phyloP scores from a whole-genome alignment of 2,113 vertebrate genomes.

The Scomber japonicus region DNA sequence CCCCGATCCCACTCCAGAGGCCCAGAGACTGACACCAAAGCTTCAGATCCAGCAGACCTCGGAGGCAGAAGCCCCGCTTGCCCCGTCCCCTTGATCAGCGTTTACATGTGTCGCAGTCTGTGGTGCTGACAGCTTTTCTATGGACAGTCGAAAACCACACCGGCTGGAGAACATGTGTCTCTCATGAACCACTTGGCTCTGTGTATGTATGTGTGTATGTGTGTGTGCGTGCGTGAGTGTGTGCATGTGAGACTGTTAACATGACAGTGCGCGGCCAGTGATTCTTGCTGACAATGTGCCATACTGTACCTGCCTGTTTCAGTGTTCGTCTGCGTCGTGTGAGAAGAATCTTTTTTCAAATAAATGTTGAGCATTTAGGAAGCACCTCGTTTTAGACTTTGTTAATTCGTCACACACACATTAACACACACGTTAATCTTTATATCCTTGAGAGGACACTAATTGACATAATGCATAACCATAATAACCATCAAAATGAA shows the following conservation, averaged over 20 bases:
- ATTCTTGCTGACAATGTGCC: conserved; percentile 70
- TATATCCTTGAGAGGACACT: not conserved
- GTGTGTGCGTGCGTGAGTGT: conserved; percentile 31
- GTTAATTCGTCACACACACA: not conserved
- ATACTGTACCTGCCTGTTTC: conserved; percentile 59
- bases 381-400: not conserved
- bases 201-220: conserved; percentile 48
- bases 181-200: conserved; percentile 49
- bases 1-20: conserved; percentile 33
- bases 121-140: conserved; percentile 83
- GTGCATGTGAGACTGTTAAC: conserved; percentile 40
- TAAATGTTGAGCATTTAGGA: conserved; percentile 79
- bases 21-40: conserved; percentile 47
- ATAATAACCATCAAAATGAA: too few relatives aligned
- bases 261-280: conserved; percentile 43
- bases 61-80: conserved; percentile 15
- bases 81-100: conserved; percentile 38
- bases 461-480: too few relatives aligned
- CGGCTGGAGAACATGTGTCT: conserved; percentile 50
- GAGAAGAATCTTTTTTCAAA: conserved; percentile 85
- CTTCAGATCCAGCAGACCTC: conserved; percentile 39
- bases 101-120: conserved; percentile 77
- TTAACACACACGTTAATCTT: not conserved
- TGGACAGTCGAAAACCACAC: conserved; percentile 70
- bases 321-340: conserved; percentile 65